Percentiles rank a stretch among this genome's conserved stretches.
Evolutionary conservation across 2,888 invertebrate genomes (phyloP).

Genomic region (Ditylenchus weischeri): DNA sequence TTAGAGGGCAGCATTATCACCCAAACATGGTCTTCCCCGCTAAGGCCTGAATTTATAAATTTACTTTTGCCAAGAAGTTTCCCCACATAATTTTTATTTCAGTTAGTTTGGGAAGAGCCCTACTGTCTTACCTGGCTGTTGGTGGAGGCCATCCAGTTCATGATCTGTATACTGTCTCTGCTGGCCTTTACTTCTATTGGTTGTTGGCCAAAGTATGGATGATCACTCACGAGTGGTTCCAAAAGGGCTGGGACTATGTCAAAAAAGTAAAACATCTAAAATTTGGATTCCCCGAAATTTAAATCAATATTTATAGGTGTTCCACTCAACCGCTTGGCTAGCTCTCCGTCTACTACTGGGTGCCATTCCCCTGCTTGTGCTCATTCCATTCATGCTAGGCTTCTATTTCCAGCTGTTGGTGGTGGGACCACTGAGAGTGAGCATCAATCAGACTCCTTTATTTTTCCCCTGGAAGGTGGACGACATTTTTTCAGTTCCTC

Average conservation of each 20-base stretch:
- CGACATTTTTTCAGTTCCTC: background rate
- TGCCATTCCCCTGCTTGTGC: conserved; percentile 72
- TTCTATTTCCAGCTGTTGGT: conserved; percentile 81
- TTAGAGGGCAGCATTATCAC: too few relatives aligned
- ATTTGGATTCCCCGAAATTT: background rate
- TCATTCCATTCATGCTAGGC: conserved; percentile 87
- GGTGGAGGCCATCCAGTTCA: conserved; percentile 26
- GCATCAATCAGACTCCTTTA: conserved; percentile 65
- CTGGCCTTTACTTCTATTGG: conserved; percentile 92
- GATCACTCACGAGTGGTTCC: conserved; percentile 80
- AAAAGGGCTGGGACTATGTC: conserved; percentile 69
- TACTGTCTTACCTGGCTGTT: conserved; percentile 15
- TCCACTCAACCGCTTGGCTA: conserved; percentile 26
- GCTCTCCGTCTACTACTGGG: conserved; percentile 64
- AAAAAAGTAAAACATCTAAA: conserved; percentile 16
- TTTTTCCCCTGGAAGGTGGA: conserved; percentile 65
- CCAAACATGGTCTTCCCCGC: too few relatives aligned
- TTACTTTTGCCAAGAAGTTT: too few relatives aligned
- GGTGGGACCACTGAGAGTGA: conserved; percentile 83
- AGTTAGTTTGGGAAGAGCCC: conserved; percentile 18
- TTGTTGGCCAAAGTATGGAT: conserved; percentile 70
- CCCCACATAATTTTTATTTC: background rate
- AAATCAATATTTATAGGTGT: conserved; percentile 13
- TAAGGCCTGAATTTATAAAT: too few relatives aligned
- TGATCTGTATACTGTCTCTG: conserved; percentile 82